Percentiles rank a stretch among this genome's conserved stretches.
These are phyloP conservation scores for Nymphalis polychloros DNA, from an alignment of 2,888 invertebrate species.

Conservation along the genomic window DNA sequence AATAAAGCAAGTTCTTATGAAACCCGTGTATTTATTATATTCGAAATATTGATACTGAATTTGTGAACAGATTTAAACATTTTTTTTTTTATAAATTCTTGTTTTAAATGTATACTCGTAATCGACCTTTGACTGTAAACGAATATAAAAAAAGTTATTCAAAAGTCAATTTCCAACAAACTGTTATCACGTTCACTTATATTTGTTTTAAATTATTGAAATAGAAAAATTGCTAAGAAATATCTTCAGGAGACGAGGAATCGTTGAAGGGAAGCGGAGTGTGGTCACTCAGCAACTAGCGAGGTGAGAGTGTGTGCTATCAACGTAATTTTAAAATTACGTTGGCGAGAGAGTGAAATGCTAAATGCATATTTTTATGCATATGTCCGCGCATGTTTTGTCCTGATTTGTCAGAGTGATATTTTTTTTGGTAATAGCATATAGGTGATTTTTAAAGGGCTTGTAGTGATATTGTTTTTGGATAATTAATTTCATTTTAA, in stretches of 20 bases:
- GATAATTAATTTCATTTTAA: background rate
- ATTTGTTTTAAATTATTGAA: background rate
- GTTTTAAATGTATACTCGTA: no score
- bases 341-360: constrained; percentile 1
- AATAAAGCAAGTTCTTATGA: background rate
- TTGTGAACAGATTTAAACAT: no score
- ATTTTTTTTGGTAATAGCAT: constrained; percentile 7
- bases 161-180: background rate
- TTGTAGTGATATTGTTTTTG: constrained; percentile 38
- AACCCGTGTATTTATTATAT: background rate
- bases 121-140: background rate
- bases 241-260: background rate
- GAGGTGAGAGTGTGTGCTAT: constrained; percentile 3
- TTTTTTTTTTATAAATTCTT: no score
- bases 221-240: background rate
- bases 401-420: constrained; percentile 9
- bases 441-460: constrained; percentile 29
- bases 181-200: background rate
- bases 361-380: constrained; percentile 11
- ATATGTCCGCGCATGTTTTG: constrained; percentile 8
- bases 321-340: background rate
- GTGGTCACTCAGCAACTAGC: background rate
- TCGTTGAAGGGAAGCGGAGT: background rate
- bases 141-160: background rate
- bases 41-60: no score